These are phyloP conservation scores for Craseonycteris thonglongyai DNA, from an alignment of 2,113 vertebrate species.

Conservation along the genomic window DNA sequence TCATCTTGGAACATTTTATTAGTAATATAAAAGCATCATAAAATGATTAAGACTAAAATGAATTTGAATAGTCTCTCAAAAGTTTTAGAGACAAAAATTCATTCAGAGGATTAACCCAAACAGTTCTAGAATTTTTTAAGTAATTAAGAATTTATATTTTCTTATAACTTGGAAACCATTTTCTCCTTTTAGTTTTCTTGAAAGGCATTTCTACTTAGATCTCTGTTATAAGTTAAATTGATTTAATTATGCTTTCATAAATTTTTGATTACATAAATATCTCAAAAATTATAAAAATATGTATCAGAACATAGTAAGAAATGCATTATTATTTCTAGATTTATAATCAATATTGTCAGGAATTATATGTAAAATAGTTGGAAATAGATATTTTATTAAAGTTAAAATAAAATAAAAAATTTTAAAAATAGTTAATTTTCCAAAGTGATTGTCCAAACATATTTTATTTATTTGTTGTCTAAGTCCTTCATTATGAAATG, in stretches of 20 bases:
- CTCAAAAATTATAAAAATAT: background rate
- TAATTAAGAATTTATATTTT: background rate
- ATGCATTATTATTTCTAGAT: background rate
- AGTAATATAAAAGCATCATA: background rate
- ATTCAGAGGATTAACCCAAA: background rate
- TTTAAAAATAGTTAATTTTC: conserved; percentile 43
- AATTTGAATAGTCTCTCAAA: background rate
- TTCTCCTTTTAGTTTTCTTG: background rate
- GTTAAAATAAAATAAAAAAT: conserved; percentile 41
- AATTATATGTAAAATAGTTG: conserved; percentile 57
- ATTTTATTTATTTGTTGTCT: conserved; percentile 41
- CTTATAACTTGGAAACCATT: background rate
- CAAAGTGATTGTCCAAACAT: background rate
- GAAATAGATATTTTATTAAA: conserved; percentile 56
- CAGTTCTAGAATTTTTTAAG: background rate
- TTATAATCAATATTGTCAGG: conserved; percentile 38
- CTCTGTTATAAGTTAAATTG: background rate
- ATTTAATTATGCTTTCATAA: background rate
- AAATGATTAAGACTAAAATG: background rate
- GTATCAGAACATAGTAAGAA: background rate
- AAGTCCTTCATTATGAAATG: conserved; percentile 2
- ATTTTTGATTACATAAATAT: background rate
- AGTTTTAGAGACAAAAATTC: background rate
- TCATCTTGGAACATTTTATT: background rate
- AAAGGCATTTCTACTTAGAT: background rate